These are phyloP conservation scores for Mamestra configurata DNA, from an alignment of 1,140 invertebrate species.

Conservation along the genomic window DNA sequence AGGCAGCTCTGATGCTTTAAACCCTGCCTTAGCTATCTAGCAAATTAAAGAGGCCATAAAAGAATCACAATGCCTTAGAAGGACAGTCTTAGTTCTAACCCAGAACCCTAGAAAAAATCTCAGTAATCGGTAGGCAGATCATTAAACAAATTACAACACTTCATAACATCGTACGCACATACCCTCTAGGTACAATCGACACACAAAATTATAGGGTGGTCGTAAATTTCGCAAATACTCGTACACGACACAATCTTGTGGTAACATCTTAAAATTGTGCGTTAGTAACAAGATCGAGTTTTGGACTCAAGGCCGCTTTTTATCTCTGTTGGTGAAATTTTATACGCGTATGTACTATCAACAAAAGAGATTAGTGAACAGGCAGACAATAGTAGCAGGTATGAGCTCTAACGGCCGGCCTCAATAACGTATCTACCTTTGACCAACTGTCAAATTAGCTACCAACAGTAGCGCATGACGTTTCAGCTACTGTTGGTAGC, in stretches of 20 bases:
- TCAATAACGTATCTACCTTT: too few species aligned
- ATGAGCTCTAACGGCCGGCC: too few species aligned
- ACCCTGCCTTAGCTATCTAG: too few species aligned
- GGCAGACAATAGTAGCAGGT: too few species aligned
- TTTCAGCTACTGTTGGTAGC: too few species aligned
- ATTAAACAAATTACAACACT: not conserved
- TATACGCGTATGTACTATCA: not conserved
- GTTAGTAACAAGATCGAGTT: slow-evolving; percentile 8
- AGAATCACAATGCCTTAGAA: too few species aligned
- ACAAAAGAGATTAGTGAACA: not conserved
- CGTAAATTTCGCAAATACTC: slow-evolving; percentile 18
- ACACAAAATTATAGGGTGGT: not conserved
- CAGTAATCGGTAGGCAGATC: not conserved
- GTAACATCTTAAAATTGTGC: slow-evolving; percentile 22
- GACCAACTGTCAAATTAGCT: too few species aligned
- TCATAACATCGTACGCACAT: not conserved
- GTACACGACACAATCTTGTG: slow-evolving; percentile 5
- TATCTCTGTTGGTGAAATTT: not conserved
- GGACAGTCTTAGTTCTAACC: too few species aligned
- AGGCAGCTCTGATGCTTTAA: too few species aligned
- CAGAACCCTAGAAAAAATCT: too few species aligned
- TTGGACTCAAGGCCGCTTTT: not conserved
- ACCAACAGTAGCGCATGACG: too few species aligned
- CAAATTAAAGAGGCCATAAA: too few species aligned
- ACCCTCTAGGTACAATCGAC: not conserved